A percentile compares a stretch with the other conserved stretches of the same genome.
phyloP scores from a whole-genome alignment of 2,113 vertebrate genomes.

The Microcebus lehilahytsara region DNA sequence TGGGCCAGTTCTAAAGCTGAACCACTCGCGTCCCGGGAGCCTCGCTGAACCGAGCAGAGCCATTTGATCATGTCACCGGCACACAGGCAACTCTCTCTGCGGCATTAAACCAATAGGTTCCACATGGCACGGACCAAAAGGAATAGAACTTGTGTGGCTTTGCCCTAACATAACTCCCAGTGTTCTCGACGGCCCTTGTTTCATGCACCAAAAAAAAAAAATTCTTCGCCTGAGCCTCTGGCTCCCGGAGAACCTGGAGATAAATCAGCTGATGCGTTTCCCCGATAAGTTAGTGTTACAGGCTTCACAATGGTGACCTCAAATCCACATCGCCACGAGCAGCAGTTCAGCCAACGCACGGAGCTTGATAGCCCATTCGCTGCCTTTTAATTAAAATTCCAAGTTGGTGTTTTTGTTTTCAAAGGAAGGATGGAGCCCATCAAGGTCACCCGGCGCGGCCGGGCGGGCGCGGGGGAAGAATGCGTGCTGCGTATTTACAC shows the following conservation, averaged over 20 bases:
- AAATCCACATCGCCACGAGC: constrained; percentile 56
- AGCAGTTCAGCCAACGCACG: constrained; percentile 66
- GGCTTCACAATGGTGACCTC: constrained; percentile 65
- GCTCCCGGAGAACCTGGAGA: constrained; percentile 3
- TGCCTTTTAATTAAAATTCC: constrained; percentile 81
- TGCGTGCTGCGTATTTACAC: neutral
- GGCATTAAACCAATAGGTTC: constrained; percentile 12
- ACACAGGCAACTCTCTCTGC: neutral
- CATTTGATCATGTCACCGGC: neutral
- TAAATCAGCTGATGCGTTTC: constrained; percentile 39
- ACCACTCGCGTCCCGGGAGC: neutral
- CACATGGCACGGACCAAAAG: neutral
- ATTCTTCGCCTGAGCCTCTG: neutral
- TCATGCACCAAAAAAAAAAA: constrained; percentile 50
- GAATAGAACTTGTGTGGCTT: neutral
- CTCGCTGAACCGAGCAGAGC: neutral
- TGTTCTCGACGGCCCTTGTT: neutral
- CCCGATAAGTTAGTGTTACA: constrained; percentile 5
- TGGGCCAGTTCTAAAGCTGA: constrained; percentile 52
- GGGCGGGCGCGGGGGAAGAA: constrained; percentile 41
- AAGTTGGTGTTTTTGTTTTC: constrained; percentile 75
- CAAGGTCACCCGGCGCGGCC: constrained; percentile 79
- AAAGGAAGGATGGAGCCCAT: constrained; percentile 68
- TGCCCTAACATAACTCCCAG: neutral
- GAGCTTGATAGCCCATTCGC: constrained; percentile 49